A percentile compares a stretch with the other conserved stretches of the same genome.
phyloP scores from a whole-genome alignment of 2,888 invertebrate species.

The Latrodectus hesperus region DNA sequence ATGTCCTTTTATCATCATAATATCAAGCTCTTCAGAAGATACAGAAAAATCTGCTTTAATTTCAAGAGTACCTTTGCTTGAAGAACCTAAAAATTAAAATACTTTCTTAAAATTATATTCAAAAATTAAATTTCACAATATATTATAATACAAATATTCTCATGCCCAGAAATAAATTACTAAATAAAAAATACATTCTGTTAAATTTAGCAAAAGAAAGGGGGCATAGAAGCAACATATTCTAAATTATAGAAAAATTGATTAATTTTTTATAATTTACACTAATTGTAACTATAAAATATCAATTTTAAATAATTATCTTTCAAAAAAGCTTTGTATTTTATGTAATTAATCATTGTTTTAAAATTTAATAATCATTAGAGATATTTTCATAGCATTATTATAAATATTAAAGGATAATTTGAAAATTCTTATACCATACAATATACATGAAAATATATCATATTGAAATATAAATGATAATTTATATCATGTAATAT shows the following conservation, averaged over 20 bases:
- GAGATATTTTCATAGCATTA: background rate
- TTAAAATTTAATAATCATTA: background rate
- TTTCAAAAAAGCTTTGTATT: background rate
- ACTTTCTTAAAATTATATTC: background rate
- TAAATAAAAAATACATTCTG: background rate
- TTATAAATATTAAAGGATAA: background rate
- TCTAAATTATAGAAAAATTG: too few species aligned
- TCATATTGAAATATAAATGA: too few species aligned
- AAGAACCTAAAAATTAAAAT: conserved; percentile 34
- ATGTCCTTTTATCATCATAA: conserved; percentile 63
- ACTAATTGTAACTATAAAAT: background rate
- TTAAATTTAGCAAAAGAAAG: background rate
- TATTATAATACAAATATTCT: background rate
- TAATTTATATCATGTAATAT: too few species aligned
- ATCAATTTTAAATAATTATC: background rate
- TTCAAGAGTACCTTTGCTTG: conserved; percentile 4
- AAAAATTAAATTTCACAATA: background rate
- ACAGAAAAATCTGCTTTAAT: conserved; percentile 47
- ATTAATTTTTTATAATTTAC: too few species aligned
- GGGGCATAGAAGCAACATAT: background rate
- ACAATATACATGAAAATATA: background rate
- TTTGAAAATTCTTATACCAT: background rate
- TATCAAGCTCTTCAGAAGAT: conserved; percentile 51
- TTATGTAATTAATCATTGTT: background rate
- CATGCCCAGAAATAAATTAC: background rate